A percentile compares a stretch with the other conserved stretches of the same genome.
Evolutionary conservation across 2,113 vertebrate genomes (phyloP).

Genomic region (Pholis gunnellus): DNA sequence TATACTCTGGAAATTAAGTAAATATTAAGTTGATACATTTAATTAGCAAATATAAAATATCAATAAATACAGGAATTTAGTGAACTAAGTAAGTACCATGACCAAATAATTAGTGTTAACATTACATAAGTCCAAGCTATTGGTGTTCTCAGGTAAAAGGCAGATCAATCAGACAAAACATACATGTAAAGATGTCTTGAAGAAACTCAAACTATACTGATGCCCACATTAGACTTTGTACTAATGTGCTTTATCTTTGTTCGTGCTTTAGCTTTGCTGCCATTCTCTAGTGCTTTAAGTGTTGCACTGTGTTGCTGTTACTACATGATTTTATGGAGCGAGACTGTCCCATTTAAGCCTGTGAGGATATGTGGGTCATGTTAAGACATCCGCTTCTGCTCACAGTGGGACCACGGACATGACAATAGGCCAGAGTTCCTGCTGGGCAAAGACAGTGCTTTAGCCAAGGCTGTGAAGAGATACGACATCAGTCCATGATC

Average conservation of each 20-base stretch:
- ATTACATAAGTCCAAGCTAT: background rate
- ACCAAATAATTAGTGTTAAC: background rate
- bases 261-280: slow-evolving; percentile 53
- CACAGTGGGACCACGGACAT: slow-evolving; percentile 27
- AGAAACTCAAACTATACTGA: slow-evolving; percentile 4
- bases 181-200: background rate
- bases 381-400: slow-evolving; percentile 10
- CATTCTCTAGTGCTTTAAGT: slow-evolving; percentile 39
- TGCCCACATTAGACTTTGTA: slow-evolving; percentile 63
- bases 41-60: background rate
- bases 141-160: background rate
- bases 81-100: background rate
- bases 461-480: slow-evolving; percentile 20
- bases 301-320: slow-evolving; percentile 22
- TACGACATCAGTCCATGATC: slow-evolving; percentile 34
- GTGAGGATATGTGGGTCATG: slow-evolving; percentile 45
- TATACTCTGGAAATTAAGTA: background rate
- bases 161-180: background rate
- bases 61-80: background rate
- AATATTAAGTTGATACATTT: background rate
- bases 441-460: slow-evolving; percentile 13
- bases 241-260: slow-evolving; percentile 10
- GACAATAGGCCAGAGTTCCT: slow-evolving; percentile 16
- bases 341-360: slow-evolving; percentile 54
- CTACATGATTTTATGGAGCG: slow-evolving; percentile 30